phyloP scores from a whole-genome alignment of 2,797 vertebrate genomes.

The Podarcis lilfordi region DNA sequence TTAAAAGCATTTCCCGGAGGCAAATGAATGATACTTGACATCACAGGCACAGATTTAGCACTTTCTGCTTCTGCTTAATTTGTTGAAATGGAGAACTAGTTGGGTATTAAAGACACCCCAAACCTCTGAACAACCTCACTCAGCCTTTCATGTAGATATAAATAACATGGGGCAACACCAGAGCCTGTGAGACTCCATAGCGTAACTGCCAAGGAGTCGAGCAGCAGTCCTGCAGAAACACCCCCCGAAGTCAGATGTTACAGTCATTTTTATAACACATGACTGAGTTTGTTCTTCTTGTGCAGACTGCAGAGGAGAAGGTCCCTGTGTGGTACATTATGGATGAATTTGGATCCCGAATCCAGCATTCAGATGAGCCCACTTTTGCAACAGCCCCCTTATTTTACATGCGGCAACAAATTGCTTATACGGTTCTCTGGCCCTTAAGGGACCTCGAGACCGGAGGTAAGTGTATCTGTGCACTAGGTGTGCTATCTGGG shows the following conservation, averaged over 20 bases:
- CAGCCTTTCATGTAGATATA: neutral
- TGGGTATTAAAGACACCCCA: neutral
- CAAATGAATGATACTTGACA: neutral
- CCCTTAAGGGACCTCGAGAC: constrained; percentile 87
- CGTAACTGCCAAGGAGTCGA: neutral
- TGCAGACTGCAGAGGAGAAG: constrained; percentile 90
- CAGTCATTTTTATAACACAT: accelerated
- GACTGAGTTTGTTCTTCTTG: neutral
- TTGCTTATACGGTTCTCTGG: constrained; percentile 93
- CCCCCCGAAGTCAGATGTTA: neutral
- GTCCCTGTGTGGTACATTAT: constrained; percentile 96
- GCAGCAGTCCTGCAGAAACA: neutral
- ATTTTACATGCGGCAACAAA: constrained; percentile 82
- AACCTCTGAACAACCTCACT: neutral
- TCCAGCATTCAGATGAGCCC: constrained; percentile 89
- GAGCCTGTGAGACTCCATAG: neutral
- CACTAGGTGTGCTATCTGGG: neutral
- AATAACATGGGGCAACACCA: too few relatives aligned
- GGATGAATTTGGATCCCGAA: constrained; percentile 94
- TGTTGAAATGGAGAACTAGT: neutral
- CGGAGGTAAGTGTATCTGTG: constrained; percentile 80
- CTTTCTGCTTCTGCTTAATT: neutral
- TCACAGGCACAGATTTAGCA: neutral
- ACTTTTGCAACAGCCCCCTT: constrained; percentile 89
- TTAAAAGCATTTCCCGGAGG: neutral